These are phyloP conservation scores for Kryptopterus vitreolus DNA, from an alignment of 2,797 vertebrate species.

Conservation along the genomic window DNA sequence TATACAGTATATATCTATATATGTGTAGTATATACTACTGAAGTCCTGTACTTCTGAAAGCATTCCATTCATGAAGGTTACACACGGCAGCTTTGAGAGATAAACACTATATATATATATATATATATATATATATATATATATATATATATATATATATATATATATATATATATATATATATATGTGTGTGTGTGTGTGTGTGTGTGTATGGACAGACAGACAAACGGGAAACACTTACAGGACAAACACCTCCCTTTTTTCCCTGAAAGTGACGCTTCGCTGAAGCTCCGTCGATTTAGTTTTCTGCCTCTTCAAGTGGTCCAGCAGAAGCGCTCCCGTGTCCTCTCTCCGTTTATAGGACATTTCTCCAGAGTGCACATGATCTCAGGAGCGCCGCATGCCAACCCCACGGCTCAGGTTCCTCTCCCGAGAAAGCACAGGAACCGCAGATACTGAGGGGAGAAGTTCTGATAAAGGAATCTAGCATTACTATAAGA, in stretches of 20 bases:
- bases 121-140: too few relatives aligned
- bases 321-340: background rate
- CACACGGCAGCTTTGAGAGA: background rate
- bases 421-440: constrained; percentile 30
- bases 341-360: constrained; percentile 31
- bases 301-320: background rate
- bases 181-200: too few relatives aligned
- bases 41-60: background rate
- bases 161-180: too few relatives aligned
- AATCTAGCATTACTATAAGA: too few relatives aligned
- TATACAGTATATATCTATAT: background rate
- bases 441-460: background rate
- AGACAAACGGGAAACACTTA: background rate
- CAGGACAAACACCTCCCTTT: background rate
- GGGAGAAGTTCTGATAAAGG: too few relatives aligned
- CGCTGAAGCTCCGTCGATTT: background rate
- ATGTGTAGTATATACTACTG: too few relatives aligned
- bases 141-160: too few relatives aligned
- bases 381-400: constrained; percentile 35
- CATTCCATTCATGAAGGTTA: background rate
- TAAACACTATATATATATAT: background rate
- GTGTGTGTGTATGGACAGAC: background rate
- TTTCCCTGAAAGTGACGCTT: background rate
- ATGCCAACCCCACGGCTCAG: constrained; percentile 39
- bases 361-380: constrained; percentile 25